Conservation (phyloP, 2,888 invertebrate species). For the Horisme vitalbata region DNA sequence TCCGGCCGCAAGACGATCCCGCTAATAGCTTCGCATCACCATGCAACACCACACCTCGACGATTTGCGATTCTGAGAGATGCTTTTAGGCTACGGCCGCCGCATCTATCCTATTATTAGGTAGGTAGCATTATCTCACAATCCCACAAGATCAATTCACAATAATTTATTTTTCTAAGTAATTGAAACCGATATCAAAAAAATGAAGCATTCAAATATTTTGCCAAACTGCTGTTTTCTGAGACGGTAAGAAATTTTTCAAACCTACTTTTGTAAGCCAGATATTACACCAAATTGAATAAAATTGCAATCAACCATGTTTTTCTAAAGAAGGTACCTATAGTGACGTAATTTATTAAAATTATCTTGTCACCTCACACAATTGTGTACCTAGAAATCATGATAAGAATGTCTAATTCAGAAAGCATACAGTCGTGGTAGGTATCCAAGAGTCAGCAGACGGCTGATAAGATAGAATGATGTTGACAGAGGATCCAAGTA, state of each 20-base stretch:
- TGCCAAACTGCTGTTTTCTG: too few relatives aligned
- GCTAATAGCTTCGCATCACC: constrained; percentile 53
- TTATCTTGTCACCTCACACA: constrained; percentile 26
- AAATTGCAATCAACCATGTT: constrained; percentile 9
- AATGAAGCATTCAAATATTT: too few relatives aligned
- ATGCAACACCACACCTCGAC: constrained; percentile 50
- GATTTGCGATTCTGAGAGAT: constrained; percentile 42
- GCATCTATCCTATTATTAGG: constrained; percentile 30
- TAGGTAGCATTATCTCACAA: constrained; percentile 1
- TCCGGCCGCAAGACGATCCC: constrained; percentile 51
- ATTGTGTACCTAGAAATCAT: constrained; percentile 24
- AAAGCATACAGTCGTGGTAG: constrained; percentile 26
- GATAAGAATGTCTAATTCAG: constrained; percentile 35
- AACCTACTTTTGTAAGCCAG: background rate
- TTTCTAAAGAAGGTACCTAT: constrained; percentile 7
- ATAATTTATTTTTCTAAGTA: constrained; percentile 38
- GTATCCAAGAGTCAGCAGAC: constrained; percentile 23
- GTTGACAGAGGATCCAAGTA: constrained; percentile 23
- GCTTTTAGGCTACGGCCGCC: constrained; percentile 37
- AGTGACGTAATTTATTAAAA: constrained; percentile 26
- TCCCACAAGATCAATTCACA: constrained; percentile 33
- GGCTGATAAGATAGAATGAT: constrained; percentile 28
- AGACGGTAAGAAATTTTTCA: too few relatives aligned
- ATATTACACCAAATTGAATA: constrained; percentile 5
- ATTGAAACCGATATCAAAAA: constrained; percentile 24